Conservation (phyloP, 2,797 vertebrate genomes). For the Enteromius unitaeniatus region DNA sequence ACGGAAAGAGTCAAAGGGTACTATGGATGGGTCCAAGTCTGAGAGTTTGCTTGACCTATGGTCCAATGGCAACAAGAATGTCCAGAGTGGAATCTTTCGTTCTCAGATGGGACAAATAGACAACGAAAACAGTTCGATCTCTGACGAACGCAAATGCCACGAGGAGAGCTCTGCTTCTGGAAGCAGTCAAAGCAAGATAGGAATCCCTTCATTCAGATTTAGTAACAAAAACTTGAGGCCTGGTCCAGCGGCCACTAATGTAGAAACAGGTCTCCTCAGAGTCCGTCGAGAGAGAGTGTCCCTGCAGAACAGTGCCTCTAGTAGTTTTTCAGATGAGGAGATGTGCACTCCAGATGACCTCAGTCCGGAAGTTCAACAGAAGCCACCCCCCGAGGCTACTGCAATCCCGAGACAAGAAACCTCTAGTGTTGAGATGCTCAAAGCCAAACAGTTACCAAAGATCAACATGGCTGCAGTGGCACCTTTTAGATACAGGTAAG, state of each 20-base stretch:
- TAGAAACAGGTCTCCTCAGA: constrained; percentile 14
- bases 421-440: constrained; percentile 52
- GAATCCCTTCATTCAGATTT: constrained; percentile 35
- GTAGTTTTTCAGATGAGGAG: constrained; percentile 80
- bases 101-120: constrained; percentile 61
- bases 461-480: constrained; percentile 89
- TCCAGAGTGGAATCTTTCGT: constrained; percentile 59
- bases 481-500: constrained; percentile 89
- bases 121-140: constrained; percentile 60
- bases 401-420: neutral
- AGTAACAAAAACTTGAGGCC: constrained; percentile 67
- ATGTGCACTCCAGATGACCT: constrained; percentile 78
- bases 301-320: constrained; percentile 61
- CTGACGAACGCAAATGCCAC: neutral
- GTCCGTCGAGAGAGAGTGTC: constrained; percentile 20
- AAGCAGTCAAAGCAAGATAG: constrained; percentile 24
- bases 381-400: constrained; percentile 5
- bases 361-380: constrained; percentile 63
- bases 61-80: constrained; percentile 71
- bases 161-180: constrained; percentile 18
- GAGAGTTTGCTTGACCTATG: constrained; percentile 57
- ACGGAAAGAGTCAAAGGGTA: constrained; percentile 70
- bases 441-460: constrained; percentile 68
- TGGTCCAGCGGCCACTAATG: neutral
- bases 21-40: constrained; percentile 61